These are phyloP conservation scores for Hyposoter dolosus DNA, from an alignment of 2,888 invertebrate species.

Conservation along the genomic window DNA sequence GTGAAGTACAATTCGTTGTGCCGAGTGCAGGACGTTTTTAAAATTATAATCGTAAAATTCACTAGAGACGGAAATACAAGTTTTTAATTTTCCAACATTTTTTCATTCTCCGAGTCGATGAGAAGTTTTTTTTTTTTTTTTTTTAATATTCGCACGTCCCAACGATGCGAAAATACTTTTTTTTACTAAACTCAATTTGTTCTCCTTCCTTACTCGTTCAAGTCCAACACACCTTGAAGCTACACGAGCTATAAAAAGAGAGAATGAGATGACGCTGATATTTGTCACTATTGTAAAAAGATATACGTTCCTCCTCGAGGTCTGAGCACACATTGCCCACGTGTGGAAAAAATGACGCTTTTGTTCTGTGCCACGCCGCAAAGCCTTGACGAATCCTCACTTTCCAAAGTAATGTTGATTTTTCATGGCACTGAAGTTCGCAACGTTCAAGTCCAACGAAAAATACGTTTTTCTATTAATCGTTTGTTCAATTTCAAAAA, in stretches of 20 bases:
- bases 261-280: neutral
- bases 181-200: neutral
- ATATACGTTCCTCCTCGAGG: neutral
- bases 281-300: neutral
- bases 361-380: neutral
- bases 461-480: too few species aligned
- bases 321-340: conserved; percentile 10
- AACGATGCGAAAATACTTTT: neutral
- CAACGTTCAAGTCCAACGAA: too few species aligned
- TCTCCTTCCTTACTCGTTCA: neutral
- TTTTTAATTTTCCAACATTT: neutral
- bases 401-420: neutral
- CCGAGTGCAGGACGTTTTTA: neutral
- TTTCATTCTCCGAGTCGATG: neutral
- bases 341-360: neutral
- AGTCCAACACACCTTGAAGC: conserved; percentile 1
- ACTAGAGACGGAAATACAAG: neutral
- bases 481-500: too few species aligned
- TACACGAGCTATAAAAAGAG: neutral
- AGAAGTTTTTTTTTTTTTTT: neutral
- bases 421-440: too few species aligned
- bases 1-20: neutral
- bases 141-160: neutral
- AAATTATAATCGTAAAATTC: neutral
- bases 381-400: neutral